phyloP scores from a whole-genome alignment of 2,113 vertebrate species.

The Perca schrenkii region DNA sequence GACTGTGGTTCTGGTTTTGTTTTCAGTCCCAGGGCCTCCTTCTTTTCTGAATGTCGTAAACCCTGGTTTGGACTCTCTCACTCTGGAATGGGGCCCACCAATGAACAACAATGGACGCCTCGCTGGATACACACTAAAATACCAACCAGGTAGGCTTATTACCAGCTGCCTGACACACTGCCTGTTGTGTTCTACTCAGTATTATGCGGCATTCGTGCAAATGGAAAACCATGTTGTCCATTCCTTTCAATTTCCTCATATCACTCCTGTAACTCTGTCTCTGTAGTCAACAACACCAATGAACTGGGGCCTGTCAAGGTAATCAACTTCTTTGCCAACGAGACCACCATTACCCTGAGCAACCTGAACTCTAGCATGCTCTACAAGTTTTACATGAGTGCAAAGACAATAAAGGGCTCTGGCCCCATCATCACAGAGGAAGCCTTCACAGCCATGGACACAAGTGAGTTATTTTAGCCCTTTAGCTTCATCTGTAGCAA shows the following conservation, averaged over 20 bases:
- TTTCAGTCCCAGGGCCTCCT: slow-evolving; percentile 90
- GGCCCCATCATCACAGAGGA: slow-evolving; percentile 90
- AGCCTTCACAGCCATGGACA: slow-evolving; percentile 91
- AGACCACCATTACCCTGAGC: slow-evolving; percentile 89
- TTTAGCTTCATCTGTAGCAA: not conserved
- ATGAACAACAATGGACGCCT: slow-evolving; percentile 90
- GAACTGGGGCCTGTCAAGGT: slow-evolving; percentile 89
- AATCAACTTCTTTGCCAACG: slow-evolving; percentile 88
- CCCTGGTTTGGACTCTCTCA: slow-evolving; percentile 89
- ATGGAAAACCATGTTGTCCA: not conserved
- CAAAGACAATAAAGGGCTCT: slow-evolving; percentile 90
- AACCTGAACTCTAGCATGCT: slow-evolving; percentile 93
- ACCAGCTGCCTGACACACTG: not conserved
- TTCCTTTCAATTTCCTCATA: not conserved
- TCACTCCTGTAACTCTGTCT: not conserved
- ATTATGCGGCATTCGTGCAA: not conserved
- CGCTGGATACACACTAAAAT: slow-evolving; percentile 91
- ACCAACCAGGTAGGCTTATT: slow-evolving; percentile 90
- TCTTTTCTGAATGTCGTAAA: slow-evolving; percentile 88
- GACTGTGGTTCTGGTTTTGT: slow-evolving; percentile 16
- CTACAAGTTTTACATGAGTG: slow-evolving; percentile 94
- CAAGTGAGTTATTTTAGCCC: slow-evolving; percentile 88
- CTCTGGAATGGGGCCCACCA: slow-evolving; percentile 93
- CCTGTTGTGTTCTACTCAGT: not conserved
- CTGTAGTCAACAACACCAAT: slow-evolving; percentile 88